Evolutionary conservation across 2,113 vertebrate genomes (phyloP).

Genomic region (Osmerus mordax): DNA sequence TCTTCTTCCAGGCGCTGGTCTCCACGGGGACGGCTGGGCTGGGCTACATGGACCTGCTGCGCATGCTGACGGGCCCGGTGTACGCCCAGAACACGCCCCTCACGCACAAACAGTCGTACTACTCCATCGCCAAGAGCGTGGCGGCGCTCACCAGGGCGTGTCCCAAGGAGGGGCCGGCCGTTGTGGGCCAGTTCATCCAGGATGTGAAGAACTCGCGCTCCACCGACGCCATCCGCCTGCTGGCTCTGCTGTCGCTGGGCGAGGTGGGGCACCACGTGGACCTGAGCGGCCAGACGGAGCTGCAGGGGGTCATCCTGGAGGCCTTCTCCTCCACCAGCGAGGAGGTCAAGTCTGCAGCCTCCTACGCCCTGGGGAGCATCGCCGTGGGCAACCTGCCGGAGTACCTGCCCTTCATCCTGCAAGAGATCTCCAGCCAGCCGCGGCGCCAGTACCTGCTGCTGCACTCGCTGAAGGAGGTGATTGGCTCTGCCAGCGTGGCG

Average conservation of each 20-base stretch:
- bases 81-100: slow-evolving; percentile 92
- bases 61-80: slow-evolving; percentile 95
- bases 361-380: slow-evolving; percentile 94
- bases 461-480: slow-evolving; percentile 98
- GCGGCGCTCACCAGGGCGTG: slow-evolving; percentile 95
- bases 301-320: slow-evolving; percentile 95
- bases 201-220: slow-evolving; percentile 98
- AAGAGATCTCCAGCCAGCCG: slow-evolving; percentile 96
- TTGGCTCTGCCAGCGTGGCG: slow-evolving; percentile 87
- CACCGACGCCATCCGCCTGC: slow-evolving; percentile 94
- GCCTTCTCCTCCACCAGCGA: slow-evolving; percentile 97
- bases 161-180: slow-evolving; percentile 92
- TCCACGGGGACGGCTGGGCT: slow-evolving; percentile 86
- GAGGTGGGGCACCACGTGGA: slow-evolving; percentile 98
- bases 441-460: slow-evolving; percentile 96
- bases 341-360: slow-evolving; percentile 96
- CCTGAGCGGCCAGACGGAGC: slow-evolving; percentile 92
- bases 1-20: slow-evolving; percentile 97
- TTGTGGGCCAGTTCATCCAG: slow-evolving; percentile 98
- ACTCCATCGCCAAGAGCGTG: slow-evolving; percentile 98
- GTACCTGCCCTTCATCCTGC: slow-evolving; percentile 96
- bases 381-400: slow-evolving; percentile 97
- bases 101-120: slow-evolving; percentile 98
- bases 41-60: slow-evolving; percentile 96
- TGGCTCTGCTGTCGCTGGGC: slow-evolving; percentile 92